A percentile compares a stretch with the other conserved stretches of the same genome.
phyloP scores from a whole-genome alignment of 2,113 vertebrate genomes.

The Boulengeromyrus knoepffleri region DNA sequence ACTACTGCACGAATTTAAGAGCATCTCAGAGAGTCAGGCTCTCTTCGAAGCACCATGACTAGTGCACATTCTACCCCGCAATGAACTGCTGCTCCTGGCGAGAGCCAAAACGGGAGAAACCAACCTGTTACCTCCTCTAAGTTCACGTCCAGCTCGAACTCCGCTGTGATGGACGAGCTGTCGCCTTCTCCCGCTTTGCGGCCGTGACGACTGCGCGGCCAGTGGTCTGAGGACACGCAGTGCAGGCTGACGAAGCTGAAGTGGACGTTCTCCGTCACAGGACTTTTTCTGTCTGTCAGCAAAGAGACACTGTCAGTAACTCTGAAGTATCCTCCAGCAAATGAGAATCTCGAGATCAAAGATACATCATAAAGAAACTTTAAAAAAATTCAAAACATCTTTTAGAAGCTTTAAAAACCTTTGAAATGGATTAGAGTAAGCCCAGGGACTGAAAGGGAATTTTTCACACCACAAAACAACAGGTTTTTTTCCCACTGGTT shows the following conservation, averaged over 20 bases:
- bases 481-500: constrained; percentile 6
- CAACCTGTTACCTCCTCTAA: constrained; percentile 99
- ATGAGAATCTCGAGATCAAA: neutral
- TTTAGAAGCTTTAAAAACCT: neutral
- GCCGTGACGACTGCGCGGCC: constrained; percentile 64
- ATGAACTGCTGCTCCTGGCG: neutral
- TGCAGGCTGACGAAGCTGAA: constrained; percentile 87
- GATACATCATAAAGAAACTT: neutral
- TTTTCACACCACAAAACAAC: neutral
- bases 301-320: constrained; percentile 25
- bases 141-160: constrained; percentile 89
- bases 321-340: neutral
- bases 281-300: constrained; percentile 78
- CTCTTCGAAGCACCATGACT: neutral
- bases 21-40: neutral
- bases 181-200: constrained; percentile 65
- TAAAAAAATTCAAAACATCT: neutral
- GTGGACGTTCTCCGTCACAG: constrained; percentile 78
- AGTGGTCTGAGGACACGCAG: constrained; percentile 69
- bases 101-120: constrained; percentile 60
- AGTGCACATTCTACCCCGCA: too few species aligned
- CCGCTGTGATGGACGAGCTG: constrained; percentile 76
- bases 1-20: neutral
- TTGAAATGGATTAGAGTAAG: neutral
- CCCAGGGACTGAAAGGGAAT: neutral